These are phyloP conservation scores for Procapra przewalskii DNA, from an alignment of 2,113 vertebrate species.

Conservation along the genomic window DNA sequence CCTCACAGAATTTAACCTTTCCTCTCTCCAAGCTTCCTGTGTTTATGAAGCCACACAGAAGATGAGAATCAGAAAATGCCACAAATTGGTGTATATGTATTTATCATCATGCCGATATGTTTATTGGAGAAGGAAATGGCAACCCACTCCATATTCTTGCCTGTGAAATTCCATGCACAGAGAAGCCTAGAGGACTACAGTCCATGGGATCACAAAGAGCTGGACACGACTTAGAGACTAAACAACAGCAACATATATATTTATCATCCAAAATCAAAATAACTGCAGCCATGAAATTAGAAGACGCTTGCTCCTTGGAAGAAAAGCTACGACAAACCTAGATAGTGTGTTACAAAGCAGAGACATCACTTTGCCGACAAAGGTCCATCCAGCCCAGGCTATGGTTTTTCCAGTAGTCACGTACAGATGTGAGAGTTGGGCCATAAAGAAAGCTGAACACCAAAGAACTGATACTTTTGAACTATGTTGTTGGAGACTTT, in stretches of 20 bases:
- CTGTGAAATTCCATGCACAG: neutral
- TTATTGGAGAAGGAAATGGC: neutral
- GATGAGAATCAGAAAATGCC: neutral
- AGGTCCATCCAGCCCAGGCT: neutral
- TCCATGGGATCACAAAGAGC: neutral
- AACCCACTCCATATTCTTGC: neutral
- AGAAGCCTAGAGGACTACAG: neutral
- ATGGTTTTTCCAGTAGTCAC: neutral
- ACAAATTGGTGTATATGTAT: accelerated
- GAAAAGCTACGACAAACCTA: neutral
- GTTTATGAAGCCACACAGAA: neutral
- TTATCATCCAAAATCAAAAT: neutral
- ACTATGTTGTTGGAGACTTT: neutral
- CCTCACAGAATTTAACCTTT: neutral
- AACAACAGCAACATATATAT: neutral
- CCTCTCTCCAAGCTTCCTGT: too few relatives aligned
- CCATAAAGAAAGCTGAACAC: neutral
- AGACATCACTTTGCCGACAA: neutral
- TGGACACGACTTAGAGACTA: neutral
- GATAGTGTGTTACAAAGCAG: neutral
- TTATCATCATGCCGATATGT: neutral
- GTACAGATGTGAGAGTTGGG: neutral
- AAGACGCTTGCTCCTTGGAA: neutral
- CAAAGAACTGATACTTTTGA: neutral
- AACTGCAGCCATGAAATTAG: neutral